Conservation (phyloP, 1,140 invertebrate species). For the Cataglyphis hispanica region DNA sequence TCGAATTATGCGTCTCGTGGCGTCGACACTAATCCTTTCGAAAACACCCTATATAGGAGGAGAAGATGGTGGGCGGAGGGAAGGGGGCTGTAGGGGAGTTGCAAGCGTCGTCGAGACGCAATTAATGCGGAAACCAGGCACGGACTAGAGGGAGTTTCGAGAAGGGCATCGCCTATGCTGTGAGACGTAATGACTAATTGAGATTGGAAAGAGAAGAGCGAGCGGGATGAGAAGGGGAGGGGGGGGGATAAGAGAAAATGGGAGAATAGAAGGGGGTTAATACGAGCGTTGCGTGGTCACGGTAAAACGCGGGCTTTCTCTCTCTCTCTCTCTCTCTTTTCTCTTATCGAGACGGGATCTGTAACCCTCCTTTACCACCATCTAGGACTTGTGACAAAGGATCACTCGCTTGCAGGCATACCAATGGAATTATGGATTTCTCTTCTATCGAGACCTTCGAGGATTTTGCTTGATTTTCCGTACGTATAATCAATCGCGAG, state of each 20-base stretch:
- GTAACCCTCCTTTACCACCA: conserved; percentile 17
- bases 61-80: neutral
- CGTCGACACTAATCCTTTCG: conserved; percentile 75
- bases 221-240: neutral
- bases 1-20: conserved; percentile 72
- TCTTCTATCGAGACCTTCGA: conserved; percentile 51
- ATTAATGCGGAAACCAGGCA: conserved; percentile 73
- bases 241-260: neutral
- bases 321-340: conserved; percentile 48
- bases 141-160: conserved; percentile 67
- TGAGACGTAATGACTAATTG: conserved; percentile 79
- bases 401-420: conserved; percentile 75
- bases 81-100: neutral
- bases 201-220: conserved; percentile 71
- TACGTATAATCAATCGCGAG: conserved; percentile 63
- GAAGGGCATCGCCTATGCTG: conserved; percentile 73
- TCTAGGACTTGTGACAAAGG: conserved; percentile 69
- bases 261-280: conserved; percentile 65
- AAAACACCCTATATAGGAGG: conserved; percentile 66
- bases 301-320: conserved; percentile 72
- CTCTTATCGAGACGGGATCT: neutral
- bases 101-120: conserved; percentile 72
- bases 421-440: conserved; percentile 73
- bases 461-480: conserved; percentile 57
- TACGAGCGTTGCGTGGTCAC: conserved; percentile 72